These are phyloP conservation scores for Enchytraeus crypticus DNA, from an alignment of 2,888 invertebrate species.

Conservation along the genomic window DNA sequence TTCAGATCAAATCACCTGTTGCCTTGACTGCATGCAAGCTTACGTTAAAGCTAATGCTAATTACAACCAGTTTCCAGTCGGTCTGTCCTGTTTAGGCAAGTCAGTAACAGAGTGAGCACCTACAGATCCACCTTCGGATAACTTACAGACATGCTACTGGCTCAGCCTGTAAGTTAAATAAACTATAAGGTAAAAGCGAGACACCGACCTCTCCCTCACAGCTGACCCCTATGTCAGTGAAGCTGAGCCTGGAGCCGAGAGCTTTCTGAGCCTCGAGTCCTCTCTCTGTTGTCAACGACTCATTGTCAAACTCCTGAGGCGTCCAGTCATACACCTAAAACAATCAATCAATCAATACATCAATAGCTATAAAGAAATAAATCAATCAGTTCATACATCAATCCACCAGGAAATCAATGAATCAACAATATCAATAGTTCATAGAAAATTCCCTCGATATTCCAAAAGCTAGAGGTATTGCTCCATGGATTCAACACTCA, in stretches of 20 bases:
- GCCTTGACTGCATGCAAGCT: no score
- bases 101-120: no score
- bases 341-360: not conserved
- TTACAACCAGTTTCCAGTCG: no score
- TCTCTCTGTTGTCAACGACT: not conserved
- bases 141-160: not conserved
- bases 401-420: not conserved
- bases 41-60: no score
- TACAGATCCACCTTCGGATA: not conserved
- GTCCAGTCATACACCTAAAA: slow-evolving; percentile 3
- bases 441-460: no score
- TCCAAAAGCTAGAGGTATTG: no score
- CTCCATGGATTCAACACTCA: no score
- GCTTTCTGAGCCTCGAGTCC: not conserved
- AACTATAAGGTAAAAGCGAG: not conserved
- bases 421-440: no score
- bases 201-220: slow-evolving; percentile 22
- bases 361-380: no score
- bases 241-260: not conserved
- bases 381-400: no score
- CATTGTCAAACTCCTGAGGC: not conserved
- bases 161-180: not conserved
- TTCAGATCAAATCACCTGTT: no score
- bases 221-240: slow-evolving; percentile 6
- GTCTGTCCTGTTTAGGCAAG: no score